Percentiles rank a stretch among this genome's conserved stretches.
Evolutionary conservation across 2,113 vertebrate genomes (phyloP).

Genomic region (Platanista minor): DNA sequence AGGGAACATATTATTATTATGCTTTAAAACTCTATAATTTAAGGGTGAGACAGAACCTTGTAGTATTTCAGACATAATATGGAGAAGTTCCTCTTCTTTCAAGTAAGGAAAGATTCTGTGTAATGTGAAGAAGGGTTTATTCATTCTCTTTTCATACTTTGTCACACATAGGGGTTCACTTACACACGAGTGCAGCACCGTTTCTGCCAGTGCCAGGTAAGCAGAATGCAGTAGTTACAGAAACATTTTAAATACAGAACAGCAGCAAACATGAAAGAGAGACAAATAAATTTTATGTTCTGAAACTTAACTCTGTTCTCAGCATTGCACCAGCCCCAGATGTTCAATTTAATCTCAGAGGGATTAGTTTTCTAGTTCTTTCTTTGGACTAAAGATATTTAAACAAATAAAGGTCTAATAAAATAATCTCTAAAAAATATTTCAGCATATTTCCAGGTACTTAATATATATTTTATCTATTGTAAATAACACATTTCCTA

Average conservation of each 20-base stretch:
- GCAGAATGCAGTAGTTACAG: neutral
- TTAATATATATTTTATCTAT: neutral
- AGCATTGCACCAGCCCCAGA: neutral
- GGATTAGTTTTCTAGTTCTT: neutral
- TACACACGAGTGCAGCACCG: neutral
- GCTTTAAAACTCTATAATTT: neutral
- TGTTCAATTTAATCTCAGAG: neutral
- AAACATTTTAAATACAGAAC: neutral
- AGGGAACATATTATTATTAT: neutral
- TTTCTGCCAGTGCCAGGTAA: neutral
- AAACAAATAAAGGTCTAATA: neutral
- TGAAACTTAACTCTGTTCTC: neutral
- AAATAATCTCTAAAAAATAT: neutral
- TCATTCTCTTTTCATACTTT: neutral
- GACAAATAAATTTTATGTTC: neutral
- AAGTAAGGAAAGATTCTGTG: neutral
- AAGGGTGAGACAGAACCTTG: neutral
- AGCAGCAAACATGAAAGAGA: neutral
- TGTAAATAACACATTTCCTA: neutral
- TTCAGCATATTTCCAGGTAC: neutral
- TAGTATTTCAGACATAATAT: neutral
- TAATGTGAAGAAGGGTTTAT: neutral
- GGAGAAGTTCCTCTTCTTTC: neutral
- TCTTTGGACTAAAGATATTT: neutral
- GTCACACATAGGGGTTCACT: neutral